phyloP scores from a whole-genome alignment of 2,113 vertebrate genomes.

The Coryphaenoides rupestris region DNA sequence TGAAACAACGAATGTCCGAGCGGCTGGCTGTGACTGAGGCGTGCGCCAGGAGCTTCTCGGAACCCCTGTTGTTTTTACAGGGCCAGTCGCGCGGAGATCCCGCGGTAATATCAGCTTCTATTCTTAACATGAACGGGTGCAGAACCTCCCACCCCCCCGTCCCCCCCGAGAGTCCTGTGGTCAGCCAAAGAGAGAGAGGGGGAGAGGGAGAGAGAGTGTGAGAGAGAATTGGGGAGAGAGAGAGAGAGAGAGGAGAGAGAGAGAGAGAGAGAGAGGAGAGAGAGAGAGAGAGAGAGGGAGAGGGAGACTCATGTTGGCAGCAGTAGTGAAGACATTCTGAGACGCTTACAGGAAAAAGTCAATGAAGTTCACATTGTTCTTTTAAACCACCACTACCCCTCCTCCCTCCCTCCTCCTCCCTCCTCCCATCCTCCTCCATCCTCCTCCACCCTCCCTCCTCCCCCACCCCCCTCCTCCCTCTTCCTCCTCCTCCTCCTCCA shows the following conservation, averaged over 20 bases:
- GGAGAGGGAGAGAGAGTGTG: no score
- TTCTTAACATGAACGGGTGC: constrained; percentile 59
- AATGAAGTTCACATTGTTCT: constrained; percentile 53
- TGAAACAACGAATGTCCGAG: constrained; percentile 52
- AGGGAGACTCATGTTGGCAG: constrained; percentile 6
- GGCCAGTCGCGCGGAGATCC: constrained; percentile 67
- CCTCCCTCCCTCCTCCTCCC: background rate
- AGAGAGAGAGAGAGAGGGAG: constrained; percentile 8
- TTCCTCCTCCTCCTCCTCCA: no score
- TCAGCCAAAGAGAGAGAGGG: constrained; percentile 17
- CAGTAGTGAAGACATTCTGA: constrained; percentile 48
- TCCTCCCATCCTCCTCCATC: no score
- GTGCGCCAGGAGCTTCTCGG: constrained; percentile 59
- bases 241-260: no score
- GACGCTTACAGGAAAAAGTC: constrained; percentile 56
- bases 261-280: no score
- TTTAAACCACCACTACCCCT: background rate
- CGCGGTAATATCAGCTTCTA: constrained; percentile 65
- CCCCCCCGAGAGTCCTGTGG: constrained; percentile 39
- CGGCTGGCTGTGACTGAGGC: constrained; percentile 52
- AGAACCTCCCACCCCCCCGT: constrained; percentile 28
- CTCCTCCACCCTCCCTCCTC: no score
- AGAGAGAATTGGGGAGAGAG: no score
- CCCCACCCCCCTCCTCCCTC: no score
- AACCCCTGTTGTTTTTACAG: constrained; percentile 71